A percentile compares a stretch with the other conserved stretches of the same genome.
Evolutionary conservation across 92 coral and sea anemone genomes (phyloP).

Genomic region (Montipora capitata): DNA sequence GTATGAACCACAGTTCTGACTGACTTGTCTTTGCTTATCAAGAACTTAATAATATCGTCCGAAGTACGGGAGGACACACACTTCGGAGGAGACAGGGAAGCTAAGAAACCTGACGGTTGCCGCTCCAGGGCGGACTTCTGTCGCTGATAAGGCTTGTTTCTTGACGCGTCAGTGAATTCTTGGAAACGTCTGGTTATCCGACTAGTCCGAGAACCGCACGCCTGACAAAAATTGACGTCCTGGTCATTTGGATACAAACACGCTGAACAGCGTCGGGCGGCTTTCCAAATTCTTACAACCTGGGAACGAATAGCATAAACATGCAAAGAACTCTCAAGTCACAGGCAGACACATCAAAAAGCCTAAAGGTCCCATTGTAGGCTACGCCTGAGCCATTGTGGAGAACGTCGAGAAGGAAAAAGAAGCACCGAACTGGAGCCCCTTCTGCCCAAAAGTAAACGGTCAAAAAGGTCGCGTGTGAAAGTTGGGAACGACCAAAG

Average conservation of each 20-base stretch:
- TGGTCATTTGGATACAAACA: background rate
- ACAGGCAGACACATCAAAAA: constrained; percentile 34
- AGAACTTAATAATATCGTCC: constrained; percentile 67
- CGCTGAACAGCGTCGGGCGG: background rate
- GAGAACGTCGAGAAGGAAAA: constrained; percentile 35
- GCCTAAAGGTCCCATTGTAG: constrained; percentile 29
- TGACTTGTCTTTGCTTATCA: constrained; percentile 49
- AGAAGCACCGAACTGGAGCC: constrained; percentile 8
- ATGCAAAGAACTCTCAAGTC: background rate
- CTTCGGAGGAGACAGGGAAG: constrained; percentile 21
- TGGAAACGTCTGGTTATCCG: constrained; percentile 17
- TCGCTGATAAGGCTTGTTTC: constrained; percentile 58
- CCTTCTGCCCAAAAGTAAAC: constrained; percentile 18
- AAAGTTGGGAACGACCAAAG: constrained; percentile 5
- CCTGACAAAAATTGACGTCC: constrained; percentile 22
- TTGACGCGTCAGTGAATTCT: background rate
- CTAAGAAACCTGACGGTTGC: constrained; percentile 42
- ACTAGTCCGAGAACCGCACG: too few relatives aligned
- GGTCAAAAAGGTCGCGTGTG: constrained; percentile 21
- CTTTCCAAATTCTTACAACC: constrained; percentile 56
- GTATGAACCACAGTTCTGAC: constrained; percentile 36
- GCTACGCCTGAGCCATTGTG: constrained; percentile 8
- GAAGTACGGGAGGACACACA: constrained; percentile 51
- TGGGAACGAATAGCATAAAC: background rate
- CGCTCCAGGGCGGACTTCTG: constrained; percentile 71